phyloP scores from a whole-genome alignment of 2,888 invertebrate species.

The Sarcophaga carnaria region DNA sequence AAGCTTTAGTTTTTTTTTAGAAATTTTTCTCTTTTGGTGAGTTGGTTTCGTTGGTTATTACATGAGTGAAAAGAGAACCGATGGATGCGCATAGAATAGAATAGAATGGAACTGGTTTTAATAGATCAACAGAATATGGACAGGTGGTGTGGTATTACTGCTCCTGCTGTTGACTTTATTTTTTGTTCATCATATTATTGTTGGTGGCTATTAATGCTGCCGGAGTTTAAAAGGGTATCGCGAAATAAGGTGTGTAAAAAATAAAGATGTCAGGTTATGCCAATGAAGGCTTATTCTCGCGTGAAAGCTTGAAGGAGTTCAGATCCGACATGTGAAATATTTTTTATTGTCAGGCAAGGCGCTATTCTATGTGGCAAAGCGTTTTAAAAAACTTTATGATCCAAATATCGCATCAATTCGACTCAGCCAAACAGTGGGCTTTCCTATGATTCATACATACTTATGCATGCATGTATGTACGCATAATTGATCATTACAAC shows the following conservation, averaged over 20 bases:
- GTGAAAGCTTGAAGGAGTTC: too few species aligned
- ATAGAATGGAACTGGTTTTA: slow-evolving; percentile 65
- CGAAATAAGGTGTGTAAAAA: neutral
- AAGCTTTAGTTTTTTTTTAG: slow-evolving; percentile 19
- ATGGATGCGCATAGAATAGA: slow-evolving; percentile 31
- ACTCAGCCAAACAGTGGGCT: too few species aligned
- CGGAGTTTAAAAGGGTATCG: neutral
- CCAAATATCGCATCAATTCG: too few species aligned
- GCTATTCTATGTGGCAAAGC: too few species aligned
- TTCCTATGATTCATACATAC: too few species aligned
- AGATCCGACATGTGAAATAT: too few species aligned
- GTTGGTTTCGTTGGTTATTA: neutral
- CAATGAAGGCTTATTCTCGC: too few species aligned
- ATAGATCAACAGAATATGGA: slow-evolving; percentile 63
- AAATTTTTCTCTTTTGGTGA: slow-evolving; percentile 62
- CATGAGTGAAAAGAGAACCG: slow-evolving; percentile 36
- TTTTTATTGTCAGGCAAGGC: too few species aligned
- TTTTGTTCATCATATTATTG: slow-evolving; percentile 39
- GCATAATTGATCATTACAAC: too few species aligned
- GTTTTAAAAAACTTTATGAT: too few species aligned
- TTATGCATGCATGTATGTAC: too few species aligned
- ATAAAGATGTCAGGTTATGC: too few species aligned
- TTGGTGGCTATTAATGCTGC: slow-evolving; percentile 25
- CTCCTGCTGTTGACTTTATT: slow-evolving; percentile 25
- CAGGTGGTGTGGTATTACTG: slow-evolving; percentile 60